Base-by-base conservation (phyloP, 2,797 vertebrate species). In the Anisognathus igniventris region DNA sequence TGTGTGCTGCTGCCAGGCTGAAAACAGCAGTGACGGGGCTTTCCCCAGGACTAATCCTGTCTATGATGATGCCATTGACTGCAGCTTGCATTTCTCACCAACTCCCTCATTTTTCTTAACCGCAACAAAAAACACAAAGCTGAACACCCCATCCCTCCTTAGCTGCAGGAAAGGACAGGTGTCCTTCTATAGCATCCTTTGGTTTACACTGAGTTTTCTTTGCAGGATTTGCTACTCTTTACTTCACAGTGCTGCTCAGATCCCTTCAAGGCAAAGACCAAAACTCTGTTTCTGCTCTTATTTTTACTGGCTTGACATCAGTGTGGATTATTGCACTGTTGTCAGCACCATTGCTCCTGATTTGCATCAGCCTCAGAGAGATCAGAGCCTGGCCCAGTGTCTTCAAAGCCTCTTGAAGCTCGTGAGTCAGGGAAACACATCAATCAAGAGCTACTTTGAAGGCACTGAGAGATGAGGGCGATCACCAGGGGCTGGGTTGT, bases 271-370 rank as follows among this genome's bases (percentile, higher is more conserved):
- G 95, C 90, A 94, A 87, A 82, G 78, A 85, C 90, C 72, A 73
- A 76, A 92, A 87, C 35, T 37, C 67, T 47, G 20, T 57, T 94
- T 95, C 90, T 89, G 64, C 77, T 89, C 88, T 87, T 95, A 93
- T 95, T 96, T 96, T 93, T 91, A 64, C 95, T 96, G 94, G 94
- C 95, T 92, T 92, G 90, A 95, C 94, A 95, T 95, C 93, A 96
- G 88, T 77, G 95, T 94, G 92, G 92, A 65, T 91, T 89, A 89
- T 84, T 92, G 92, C 88, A 87, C 90, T 92, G 92, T 71, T 96
- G 93, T 97, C 94, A 96, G 93, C 93, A 91, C 84, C 93, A 23
- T 48, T 77, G 91, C 91, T 95, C 93, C 89, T 94, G 93, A 94
- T 93, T 96, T 96, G 93, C 95, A 96, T 96, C 91, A 86, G 93